Conservation (phyloP, 1,140 invertebrate genomes). For the Hycleus phaleratus region DNA sequence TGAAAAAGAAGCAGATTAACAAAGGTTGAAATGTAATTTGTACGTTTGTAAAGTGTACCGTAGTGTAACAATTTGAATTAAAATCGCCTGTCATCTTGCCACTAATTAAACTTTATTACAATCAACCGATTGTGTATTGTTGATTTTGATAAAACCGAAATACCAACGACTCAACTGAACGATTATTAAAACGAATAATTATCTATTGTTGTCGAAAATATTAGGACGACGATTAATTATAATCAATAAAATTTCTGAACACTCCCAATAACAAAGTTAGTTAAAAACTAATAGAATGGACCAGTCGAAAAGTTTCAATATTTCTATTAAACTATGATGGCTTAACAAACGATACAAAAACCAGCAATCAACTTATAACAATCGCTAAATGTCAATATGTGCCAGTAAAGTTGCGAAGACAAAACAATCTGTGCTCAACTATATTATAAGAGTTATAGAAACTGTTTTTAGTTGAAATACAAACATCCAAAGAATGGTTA, state of each 20-base stretch:
- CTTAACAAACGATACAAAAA: constrained; percentile 5
- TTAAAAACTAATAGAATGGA: no score
- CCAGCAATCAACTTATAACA: not conserved
- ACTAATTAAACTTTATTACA: constrained; percentile 20
- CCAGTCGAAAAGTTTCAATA: not conserved
- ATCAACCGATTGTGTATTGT: no score
- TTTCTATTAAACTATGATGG: not conserved
- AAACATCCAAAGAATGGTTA: constrained; percentile 10
- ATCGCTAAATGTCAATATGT: constrained; percentile 3
- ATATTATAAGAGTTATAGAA: not conserved
- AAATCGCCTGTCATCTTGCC: constrained; percentile 26
- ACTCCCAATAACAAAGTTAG: no score
- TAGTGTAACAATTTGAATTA: constrained; percentile 23
- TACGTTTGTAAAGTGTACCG: constrained; percentile 22
- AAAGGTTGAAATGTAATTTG: constrained; percentile 28
- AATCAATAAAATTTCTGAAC: no score
- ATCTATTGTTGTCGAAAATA: no score
- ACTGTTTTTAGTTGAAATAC: constrained; percentile 3
- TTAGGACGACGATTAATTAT: no score
- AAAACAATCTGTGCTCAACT: constrained; percentile 7
- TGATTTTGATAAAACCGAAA: no score
- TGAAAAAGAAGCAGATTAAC: constrained; percentile 13
- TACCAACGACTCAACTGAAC: no score
- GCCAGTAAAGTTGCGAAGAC: constrained; percentile 5
- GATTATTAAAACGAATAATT: no score